These are phyloP conservation scores for Zoroaster sp. DNA, from an alignment of 53 echinoderm and acorn worm genomes.

Conservation along the genomic window DNA sequence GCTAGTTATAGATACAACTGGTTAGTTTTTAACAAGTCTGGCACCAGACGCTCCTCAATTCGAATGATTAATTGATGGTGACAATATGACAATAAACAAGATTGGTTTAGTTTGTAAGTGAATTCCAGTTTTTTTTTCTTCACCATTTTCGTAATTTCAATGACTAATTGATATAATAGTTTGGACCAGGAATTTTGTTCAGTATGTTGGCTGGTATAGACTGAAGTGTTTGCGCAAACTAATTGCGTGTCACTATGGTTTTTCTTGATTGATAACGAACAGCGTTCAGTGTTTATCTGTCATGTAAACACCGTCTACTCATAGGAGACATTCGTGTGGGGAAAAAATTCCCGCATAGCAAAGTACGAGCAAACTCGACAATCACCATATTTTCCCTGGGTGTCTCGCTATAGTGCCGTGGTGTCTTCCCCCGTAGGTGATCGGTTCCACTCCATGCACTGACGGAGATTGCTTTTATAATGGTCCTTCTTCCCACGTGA, in stretches of 20 bases:
- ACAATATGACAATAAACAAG: background rate
- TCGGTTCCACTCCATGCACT: background rate
- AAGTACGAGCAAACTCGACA: background rate
- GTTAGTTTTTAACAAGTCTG: background rate
- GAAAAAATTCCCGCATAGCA: background rate
- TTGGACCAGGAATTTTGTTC: background rate
- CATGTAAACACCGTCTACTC: background rate
- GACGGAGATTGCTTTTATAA: background rate
- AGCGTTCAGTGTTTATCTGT: background rate
- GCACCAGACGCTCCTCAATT: background rate
- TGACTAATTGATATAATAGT: background rate
- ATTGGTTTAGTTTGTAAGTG: background rate
- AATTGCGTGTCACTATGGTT: slow-evolving; percentile 1
- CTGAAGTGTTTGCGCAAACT: slow-evolving; percentile 13
- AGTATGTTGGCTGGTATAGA: background rate
- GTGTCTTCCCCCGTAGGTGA: background rate
- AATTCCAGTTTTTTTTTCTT: background rate
- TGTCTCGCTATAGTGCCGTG: background rate
- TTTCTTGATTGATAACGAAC: background rate
- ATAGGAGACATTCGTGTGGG: background rate
- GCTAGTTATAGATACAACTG: background rate
- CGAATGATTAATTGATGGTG: slow-evolving; percentile 15
- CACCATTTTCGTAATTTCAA: background rate
- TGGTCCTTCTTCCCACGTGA: background rate
- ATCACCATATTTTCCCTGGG: background rate